Conservation (phyloP, 2,888 invertebrate species). For the Dermolepida albohirtum region DNA sequence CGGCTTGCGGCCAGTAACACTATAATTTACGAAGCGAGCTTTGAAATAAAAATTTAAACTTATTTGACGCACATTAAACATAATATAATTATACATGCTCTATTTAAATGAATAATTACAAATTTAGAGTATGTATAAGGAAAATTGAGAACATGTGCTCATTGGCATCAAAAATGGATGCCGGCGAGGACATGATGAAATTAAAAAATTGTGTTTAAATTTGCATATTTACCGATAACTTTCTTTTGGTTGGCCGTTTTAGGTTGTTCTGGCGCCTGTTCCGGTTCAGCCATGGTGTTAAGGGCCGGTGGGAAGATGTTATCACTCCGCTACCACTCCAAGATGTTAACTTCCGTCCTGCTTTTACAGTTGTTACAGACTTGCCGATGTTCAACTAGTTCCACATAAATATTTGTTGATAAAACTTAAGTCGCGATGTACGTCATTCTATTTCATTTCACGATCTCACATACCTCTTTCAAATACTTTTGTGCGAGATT, state of each 20-base stretch:
- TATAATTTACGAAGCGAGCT: background rate
- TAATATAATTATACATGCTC: too few relatives aligned
- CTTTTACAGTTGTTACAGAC: slow-evolving; percentile 67
- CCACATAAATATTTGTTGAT: slow-evolving; percentile 46
- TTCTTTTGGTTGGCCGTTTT: slow-evolving; percentile 81
- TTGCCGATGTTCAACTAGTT: slow-evolving; percentile 56
- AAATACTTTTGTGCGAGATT: slow-evolving; percentile 15
- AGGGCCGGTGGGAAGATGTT: slow-evolving; percentile 81
- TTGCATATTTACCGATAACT: slow-evolving; percentile 80
- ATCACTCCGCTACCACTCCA: slow-evolving; percentile 82
- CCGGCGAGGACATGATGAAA: slow-evolving; percentile 48
- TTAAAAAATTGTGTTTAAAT: slow-evolving; percentile 4
- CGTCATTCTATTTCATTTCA: slow-evolving; percentile 3
- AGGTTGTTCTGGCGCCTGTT: slow-evolving; percentile 68
- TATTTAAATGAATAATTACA: background rate
- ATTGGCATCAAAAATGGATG: slow-evolving; percentile 60
- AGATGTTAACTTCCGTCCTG: slow-evolving; percentile 78
- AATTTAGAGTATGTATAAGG: background rate
- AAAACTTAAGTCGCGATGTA: slow-evolving; percentile 20
- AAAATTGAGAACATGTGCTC: slow-evolving; percentile 44
- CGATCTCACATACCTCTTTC: background rate
- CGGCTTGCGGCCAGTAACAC: slow-evolving; percentile 15
- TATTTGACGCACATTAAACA: too few relatives aligned
- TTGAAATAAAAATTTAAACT: background rate
- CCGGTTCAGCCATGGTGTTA: slow-evolving; percentile 96